These are phyloP conservation scores for Strix occidentalis DNA, from an alignment of 2,797 vertebrate genomes.

Conservation along the genomic window DNA sequence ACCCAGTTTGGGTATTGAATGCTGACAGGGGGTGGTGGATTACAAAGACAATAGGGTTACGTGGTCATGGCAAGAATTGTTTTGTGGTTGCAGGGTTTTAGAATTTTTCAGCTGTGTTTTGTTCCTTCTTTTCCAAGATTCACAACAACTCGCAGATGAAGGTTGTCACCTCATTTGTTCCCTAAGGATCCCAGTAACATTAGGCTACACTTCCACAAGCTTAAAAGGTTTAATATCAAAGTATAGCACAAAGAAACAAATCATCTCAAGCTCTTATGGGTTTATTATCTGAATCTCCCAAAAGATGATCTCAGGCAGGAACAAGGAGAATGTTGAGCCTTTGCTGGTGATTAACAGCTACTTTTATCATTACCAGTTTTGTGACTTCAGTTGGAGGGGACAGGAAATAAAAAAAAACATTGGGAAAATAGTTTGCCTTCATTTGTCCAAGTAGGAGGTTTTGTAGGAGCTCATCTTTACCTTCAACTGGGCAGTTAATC, in stretches of 20 bases:
- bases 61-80: not conserved
- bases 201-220: not conserved
- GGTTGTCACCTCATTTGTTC: not conserved
- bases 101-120: not conserved
- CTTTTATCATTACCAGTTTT: not conserved
- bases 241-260: not conserved
- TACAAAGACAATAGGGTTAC: not conserved
- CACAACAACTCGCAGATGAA: not conserved
- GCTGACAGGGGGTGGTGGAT: not conserved
- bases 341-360: not conserved
- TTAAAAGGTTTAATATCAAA: not conserved
- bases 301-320: not conserved
- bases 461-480: not conserved
- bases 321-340: not conserved
- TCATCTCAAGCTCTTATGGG: not conserved
- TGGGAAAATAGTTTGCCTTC: not conserved
- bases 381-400: not conserved
- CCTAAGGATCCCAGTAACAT: not conserved
- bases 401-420: not conserved
- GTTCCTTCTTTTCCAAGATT: not conserved
- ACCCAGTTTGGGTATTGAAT: not conserved
- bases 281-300: not conserved
- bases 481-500: not conserved
- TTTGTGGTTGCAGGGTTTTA: not conserved
- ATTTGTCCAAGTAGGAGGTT: not conserved